These are phyloP conservation scores for Seriola dumerili DNA, from an alignment of 2,113 vertebrate genomes.

Conservation along the genomic window DNA sequence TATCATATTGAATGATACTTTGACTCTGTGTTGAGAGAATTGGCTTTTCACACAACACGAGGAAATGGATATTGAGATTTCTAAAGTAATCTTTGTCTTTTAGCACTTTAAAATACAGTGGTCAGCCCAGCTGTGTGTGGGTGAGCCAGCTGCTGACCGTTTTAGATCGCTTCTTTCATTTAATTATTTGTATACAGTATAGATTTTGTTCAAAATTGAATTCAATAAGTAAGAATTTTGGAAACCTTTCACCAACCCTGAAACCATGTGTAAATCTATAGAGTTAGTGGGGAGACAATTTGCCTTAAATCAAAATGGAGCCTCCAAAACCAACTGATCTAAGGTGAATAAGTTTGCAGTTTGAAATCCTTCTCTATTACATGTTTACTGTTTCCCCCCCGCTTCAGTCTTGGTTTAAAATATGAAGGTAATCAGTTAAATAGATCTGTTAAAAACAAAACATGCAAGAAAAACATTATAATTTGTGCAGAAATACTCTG, in stretches of 20 bases:
- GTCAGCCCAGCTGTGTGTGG: not conserved
- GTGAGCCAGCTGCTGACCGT: not conserved
- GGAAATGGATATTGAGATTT: constrained; percentile 32
- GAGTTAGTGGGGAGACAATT: not conserved
- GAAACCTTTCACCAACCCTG: not conserved
- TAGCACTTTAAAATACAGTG: not conserved
- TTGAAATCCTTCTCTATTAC: not conserved
- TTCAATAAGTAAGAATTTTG: constrained; percentile 16
- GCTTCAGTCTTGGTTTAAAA: not conserved
- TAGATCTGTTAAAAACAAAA: not conserved
- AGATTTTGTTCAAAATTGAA: not conserved
- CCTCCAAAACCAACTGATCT: not conserved
- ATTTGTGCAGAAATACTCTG: not conserved
- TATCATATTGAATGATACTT: constrained; percentile 44
- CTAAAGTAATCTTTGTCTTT: constrained; percentile 11
- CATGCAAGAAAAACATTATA: not conserved
- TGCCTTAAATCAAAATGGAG: not conserved
- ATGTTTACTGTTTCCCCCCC: not conserved
- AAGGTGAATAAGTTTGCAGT: not conserved
- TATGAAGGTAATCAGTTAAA: not conserved
- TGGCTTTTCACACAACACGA: constrained; percentile 1
- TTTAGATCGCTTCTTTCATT: constrained; percentile 13
- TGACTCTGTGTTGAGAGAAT: constrained; percentile 35
- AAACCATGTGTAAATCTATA: constrained; percentile 15
- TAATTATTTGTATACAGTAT: constrained; percentile 9